Base-by-base conservation (phyloP, 1,140 invertebrate species). In the Halyomorpha halys region DNA sequence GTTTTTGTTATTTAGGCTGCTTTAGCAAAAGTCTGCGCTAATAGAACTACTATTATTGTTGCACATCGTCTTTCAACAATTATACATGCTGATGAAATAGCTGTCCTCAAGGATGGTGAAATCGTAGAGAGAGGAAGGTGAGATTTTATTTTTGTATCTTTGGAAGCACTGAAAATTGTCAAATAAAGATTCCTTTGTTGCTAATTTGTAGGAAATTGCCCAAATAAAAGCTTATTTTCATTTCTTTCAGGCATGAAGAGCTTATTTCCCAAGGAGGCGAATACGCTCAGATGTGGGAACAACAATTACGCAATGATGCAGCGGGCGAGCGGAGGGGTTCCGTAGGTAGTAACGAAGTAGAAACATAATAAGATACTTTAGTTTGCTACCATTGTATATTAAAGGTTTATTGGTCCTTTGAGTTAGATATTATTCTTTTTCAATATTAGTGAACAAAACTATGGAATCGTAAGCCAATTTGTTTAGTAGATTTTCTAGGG, bases 1-100 rank as follows among this genome's bases (percentile, higher is more conserved):
- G n/a, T 56, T 65, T 63, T 65, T 53, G 65, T 62, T 49, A 70
- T 68, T 34, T 65, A 87, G 80, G 75, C 82, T 11, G 89, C 91
- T 1, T 74, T 94, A 51, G 77, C 83, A 53, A 77, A 80, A 68
- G 83, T 95, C 30, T 86, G 91, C 75, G 77, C 84, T 1, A 91
- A 93, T 75, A 82, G 90, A 34, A 97, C 94, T 0, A 94, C 92
- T 0, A 82, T 98, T 39, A 89, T 97, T 47, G 87, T 98, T 21
- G 94, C 94, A 1, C 94, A 98, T 75, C 80, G 91, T 66, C 76
- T 97, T 21, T 96, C 93, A 0, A 98, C 94, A 0, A 85, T 98
- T 66, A 90, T 95, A 68, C 86, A 95, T 73, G 91, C 91, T 0
- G 89, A 97, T 76, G 87, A 92, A 74, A 97, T 97, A 68, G 75